A percentile compares a stretch with the other conserved stretches of the same genome.
phyloP scores from a whole-genome alignment of 2,888 invertebrate genomes.

The Saturnia japonica region DNA sequence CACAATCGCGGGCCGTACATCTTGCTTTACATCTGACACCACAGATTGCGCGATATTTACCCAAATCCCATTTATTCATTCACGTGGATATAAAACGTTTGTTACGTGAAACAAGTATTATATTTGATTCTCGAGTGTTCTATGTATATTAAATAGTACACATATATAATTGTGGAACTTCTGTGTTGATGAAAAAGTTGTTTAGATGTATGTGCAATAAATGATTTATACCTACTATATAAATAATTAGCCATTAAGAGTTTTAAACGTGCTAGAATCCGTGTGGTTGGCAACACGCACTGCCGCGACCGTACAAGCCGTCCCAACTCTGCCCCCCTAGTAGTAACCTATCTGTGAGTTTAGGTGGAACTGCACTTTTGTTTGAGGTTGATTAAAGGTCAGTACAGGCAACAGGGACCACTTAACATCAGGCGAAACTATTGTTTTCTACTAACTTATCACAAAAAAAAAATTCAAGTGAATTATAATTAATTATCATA shows the following conservation, averaged over 20 bases:
- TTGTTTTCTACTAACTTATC: no score
- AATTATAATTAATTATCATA: no score
- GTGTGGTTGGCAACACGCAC: no score
- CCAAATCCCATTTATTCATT: background rate
- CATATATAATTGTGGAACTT: no score
- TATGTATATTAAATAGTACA: background rate
- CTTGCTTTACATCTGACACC: constrained; percentile 21
- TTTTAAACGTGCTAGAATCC: background rate
- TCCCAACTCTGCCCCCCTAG: no score
- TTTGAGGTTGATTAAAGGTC: background rate
- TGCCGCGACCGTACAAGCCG: no score
- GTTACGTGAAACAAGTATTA: background rate
- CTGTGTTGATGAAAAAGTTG: no score
- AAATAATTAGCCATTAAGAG: background rate
- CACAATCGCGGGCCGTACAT: constrained; percentile 25
- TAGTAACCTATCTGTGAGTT: background rate
- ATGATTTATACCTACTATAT: no score
- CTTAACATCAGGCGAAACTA: no score
- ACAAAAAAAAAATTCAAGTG: no score
- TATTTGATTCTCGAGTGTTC: background rate
- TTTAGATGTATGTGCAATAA: no score
- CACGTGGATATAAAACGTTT: background rate
- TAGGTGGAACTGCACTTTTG: background rate
- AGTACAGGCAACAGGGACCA: no score
- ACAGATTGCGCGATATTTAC: constrained; percentile 18